Evolutionary conservation across 2,888 invertebrate genomes (phyloP).

Genomic region (Corythucha ciliata): DNA sequence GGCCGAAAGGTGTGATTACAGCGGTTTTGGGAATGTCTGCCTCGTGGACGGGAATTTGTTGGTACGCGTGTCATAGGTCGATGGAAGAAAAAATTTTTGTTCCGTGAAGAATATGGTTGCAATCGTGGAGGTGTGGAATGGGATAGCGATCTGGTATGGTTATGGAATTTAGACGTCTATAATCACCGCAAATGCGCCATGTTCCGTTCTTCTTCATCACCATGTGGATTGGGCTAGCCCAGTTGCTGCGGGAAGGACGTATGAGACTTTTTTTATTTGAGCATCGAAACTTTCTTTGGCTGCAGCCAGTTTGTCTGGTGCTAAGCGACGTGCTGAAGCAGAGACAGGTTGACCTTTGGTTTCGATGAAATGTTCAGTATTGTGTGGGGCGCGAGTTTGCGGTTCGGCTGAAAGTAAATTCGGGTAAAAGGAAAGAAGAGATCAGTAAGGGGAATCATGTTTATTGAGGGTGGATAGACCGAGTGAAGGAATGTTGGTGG

Average conservation of each 20-base stretch:
- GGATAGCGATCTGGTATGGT: constrained; percentile 38
- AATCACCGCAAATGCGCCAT: constrained; percentile 39
- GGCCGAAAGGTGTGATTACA: constrained; percentile 13
- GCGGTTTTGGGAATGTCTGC: constrained; percentile 19
- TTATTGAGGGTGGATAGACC: too few relatives aligned
- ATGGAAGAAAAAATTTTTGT: constrained; percentile 26
- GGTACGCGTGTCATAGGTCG: constrained; percentile 37
- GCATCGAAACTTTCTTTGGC: constrained; percentile 38
- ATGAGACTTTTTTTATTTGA: constrained; percentile 41
- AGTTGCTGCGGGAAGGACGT: constrained; percentile 41
- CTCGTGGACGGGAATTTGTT: constrained; percentile 23
- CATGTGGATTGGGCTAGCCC: constrained; percentile 41
- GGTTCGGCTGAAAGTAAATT: too few relatives aligned
- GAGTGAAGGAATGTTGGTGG: background rate
- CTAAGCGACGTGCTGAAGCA: constrained; percentile 29
- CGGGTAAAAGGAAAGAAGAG: too few relatives aligned
- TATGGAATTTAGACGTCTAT: constrained; percentile 34
- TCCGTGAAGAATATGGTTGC: constrained; percentile 32
- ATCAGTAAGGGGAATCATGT: too few relatives aligned
- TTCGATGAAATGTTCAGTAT: background rate
- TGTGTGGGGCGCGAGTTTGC: background rate
- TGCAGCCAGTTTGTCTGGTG: constrained; percentile 37
- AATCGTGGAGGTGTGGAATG: constrained; percentile 36
- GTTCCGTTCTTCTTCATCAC: constrained; percentile 33
- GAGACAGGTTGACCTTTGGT: background rate